Evolutionary conservation across 2,888 invertebrate genomes (phyloP), one percentile per base, ranked within the genome.

Genomic region (Prenolepis imparis): DNA sequence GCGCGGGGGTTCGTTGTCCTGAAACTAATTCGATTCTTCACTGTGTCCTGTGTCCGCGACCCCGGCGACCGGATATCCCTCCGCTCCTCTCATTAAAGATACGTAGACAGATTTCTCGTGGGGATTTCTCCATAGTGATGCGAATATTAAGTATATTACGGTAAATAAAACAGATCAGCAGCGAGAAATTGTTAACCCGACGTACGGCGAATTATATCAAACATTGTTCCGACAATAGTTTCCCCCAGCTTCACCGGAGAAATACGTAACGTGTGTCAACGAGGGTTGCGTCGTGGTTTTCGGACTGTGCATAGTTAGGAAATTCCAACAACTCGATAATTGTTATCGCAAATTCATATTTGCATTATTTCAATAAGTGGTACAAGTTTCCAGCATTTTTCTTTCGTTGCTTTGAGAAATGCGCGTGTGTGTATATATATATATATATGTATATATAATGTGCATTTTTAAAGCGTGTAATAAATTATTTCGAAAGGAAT

Each of bases 11-110:
- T 59, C 72, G 18, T 72, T 41, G 72, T 78, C 72, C 72, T 72
- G 78, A 78, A 72, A 78, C 59, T 72, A 78, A 78, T 72, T 57
- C 18, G 41, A 70, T 70, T 78, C 18, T 21, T 21, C 11, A n/a
- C 32, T n/a, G n/a, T 28, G 15, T 36, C 41, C 70, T 59, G 8
- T 72, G 57, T 44, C 41, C 57, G 68, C 41, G 77, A 57, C 28
- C 41, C 28, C 41, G 12, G 24, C 63, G 59, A 12, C 21, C 36
- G 5, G 36, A 36, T n/a, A n/a, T 36, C 36, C 32, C 32, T 59
- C 36, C 67, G 36, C 24, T 4, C 24, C n/a, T 77, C 67, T 52
- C 75, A 32, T 67, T 52, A 77, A 77, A 67, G 39, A 67, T 77
- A 66, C 63, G 28, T 73, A 44, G 28, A 28, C 18, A 36, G 67